Percentiles rank a stretch among this genome's conserved stretches.
Evolutionary conservation across 2,888 invertebrate species (phyloP).

Genomic region (Diogma glabrata): DNA sequence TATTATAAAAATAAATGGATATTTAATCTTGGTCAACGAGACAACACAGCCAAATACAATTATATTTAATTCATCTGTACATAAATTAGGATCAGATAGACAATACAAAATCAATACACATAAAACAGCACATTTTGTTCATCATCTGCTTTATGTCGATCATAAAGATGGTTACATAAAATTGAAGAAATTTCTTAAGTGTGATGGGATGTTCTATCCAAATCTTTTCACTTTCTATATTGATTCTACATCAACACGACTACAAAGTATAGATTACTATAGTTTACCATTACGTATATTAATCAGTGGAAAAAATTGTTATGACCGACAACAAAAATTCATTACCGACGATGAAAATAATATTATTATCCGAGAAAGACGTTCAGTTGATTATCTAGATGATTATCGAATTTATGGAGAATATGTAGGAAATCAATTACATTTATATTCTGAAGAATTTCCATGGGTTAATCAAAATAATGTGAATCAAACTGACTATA

Average conservation of each 20-base stretch:
- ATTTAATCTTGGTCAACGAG: conserved; percentile 49
- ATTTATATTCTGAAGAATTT: conserved; percentile 14
- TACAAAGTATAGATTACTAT: conserved; percentile 71
- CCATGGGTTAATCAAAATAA: conserved; percentile 12
- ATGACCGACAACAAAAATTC: conserved; percentile 37
- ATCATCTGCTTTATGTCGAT: conserved; percentile 63
- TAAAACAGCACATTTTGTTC: conserved; percentile 71
- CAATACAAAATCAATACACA: conserved; percentile 69
- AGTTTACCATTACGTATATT: conserved; percentile 66
- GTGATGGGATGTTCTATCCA: conserved; percentile 72
- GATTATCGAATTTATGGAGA: conserved; percentile 34
- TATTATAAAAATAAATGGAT: conserved; percentile 27
- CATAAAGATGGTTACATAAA: conserved; percentile 61
- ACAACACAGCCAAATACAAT: conserved; percentile 49
- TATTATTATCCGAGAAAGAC: conserved; percentile 38
- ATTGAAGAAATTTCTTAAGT: conserved; percentile 58
- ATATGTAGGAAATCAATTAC: conserved; percentile 19
- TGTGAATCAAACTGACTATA: conserved; percentile 20
- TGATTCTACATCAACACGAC: conserved; percentile 69
- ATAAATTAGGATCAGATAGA: conserved; percentile 65
- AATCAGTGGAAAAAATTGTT: conserved; percentile 58
- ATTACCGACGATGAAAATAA: conserved; percentile 48
- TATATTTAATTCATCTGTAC: conserved; percentile 69
- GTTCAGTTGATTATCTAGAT: conserved; percentile 20
- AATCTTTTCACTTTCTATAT: conserved; percentile 77